phyloP scores from a whole-genome alignment of 2,888 invertebrate genomes.

The Aporophyla nigra region DNA sequence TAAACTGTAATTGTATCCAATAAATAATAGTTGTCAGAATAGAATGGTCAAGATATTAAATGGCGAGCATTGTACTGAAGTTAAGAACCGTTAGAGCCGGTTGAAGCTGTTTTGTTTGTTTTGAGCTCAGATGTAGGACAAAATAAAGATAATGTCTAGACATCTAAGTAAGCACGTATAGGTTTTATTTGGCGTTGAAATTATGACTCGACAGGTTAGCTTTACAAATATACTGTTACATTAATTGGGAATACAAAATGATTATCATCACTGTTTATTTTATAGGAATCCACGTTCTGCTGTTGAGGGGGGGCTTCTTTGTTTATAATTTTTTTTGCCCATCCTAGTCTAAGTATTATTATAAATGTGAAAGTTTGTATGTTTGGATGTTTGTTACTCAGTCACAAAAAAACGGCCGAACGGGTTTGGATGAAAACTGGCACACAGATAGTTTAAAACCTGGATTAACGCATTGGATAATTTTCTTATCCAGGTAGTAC shows the following conservation, averaged over 20 bases:
- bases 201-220: background rate
- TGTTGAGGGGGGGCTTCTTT: background rate
- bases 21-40: conserved; percentile 12
- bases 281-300: background rate
- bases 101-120: conserved; percentile 42
- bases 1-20: background rate
- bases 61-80: background rate
- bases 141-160: conserved; percentile 8
- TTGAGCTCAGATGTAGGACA: conserved; percentile 27
- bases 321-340: background rate
- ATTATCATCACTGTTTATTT: background rate
- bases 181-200: background rate
- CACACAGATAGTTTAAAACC: too few relatives aligned
- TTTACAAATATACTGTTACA: background rate
- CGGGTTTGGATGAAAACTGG: too few relatives aligned
- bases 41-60: conserved; percentile 16
- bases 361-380: too few relatives aligned
- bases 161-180: background rate
- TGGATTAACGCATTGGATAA: too few relatives aligned
- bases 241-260: background rate
- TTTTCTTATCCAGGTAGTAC: too few relatives aligned
- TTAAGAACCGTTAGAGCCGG: conserved; percentile 21
- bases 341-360: too few relatives aligned
- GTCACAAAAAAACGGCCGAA: too few relatives aligned
- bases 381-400: too few relatives aligned